These are phyloP conservation scores for Anoplophora glabripennis DNA, from an alignment of 1,140 invertebrate species.

Conservation along the genomic window DNA sequence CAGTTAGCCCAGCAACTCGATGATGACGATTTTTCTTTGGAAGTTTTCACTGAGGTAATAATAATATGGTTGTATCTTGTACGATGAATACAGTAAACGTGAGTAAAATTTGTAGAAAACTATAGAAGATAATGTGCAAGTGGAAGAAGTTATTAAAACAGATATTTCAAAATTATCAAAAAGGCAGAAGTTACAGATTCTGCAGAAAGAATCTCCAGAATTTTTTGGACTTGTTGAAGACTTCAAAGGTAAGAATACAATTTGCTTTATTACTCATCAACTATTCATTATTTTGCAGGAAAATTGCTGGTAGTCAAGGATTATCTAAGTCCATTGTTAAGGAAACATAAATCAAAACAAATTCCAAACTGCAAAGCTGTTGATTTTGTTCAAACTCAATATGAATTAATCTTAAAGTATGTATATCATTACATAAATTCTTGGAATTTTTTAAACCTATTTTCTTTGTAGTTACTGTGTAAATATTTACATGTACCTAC, in stretches of 20 bases:
- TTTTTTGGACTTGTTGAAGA: conserved; percentile 72
- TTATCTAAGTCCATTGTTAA: conserved; percentile 63
- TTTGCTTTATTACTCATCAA: conserved; percentile 2
- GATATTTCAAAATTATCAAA: conserved; percentile 74
- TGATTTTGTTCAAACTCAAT: conserved; percentile 68
- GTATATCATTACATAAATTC: conserved; percentile 31
- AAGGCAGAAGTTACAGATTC: conserved; percentile 69
- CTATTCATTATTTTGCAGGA: conserved; percentile 45
- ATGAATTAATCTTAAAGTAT: conserved; percentile 69
- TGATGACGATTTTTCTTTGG: conserved; percentile 77
- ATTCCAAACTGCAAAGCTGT: conserved; percentile 55
- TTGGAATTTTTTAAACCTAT: conserved; percentile 12
- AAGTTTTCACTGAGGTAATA: conserved; percentile 54
- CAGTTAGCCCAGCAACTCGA: conserved; percentile 73
- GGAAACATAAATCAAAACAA: conserved; percentile 47
- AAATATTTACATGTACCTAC: conserved; percentile 83
- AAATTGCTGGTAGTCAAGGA: conserved; percentile 61
- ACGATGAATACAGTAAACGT: conserved; percentile 5
- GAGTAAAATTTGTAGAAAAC: conserved; percentile 18
- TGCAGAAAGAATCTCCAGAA: conserved; percentile 83
- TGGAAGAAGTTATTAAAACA: conserved; percentile 60
- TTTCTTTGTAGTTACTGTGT: conserved; percentile 67
- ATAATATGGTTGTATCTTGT: conserved; percentile 2
- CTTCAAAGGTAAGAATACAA: conserved; percentile 61
- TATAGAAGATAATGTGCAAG: conserved; percentile 40